Evolutionary conservation across 2,113 vertebrate genomes (phyloP).

Genomic region (Coryphaenoides rupestris): DNA sequence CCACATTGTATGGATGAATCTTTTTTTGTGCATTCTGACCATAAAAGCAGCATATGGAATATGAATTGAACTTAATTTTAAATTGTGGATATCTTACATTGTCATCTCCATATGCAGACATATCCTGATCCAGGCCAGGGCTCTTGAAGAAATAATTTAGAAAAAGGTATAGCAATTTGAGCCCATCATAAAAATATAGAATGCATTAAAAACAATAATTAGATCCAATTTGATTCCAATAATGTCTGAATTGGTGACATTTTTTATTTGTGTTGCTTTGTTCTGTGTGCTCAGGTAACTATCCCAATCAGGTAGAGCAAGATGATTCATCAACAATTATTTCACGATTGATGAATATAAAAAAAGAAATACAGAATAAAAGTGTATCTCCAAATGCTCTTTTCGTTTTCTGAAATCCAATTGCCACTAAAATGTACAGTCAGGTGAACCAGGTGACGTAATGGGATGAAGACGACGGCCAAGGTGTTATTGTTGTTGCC

Average conservation of each 20-base stretch:
- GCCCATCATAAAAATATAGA: constrained; percentile 32
- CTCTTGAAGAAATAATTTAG: constrained; percentile 72
- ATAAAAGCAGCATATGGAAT: constrained; percentile 1
- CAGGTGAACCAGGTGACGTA: too few species aligned
- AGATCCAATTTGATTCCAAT: constrained; percentile 8
- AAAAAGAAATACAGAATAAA: too few species aligned
- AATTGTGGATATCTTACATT: constrained; percentile 71
- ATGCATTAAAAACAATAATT: constrained; percentile 10
- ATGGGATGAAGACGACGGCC: too few species aligned
- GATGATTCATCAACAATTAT: neutral
- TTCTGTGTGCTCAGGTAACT: neutral
- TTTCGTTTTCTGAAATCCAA: too few species aligned
- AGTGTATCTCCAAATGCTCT: too few species aligned
- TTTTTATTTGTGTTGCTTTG: neutral
- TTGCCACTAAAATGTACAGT: too few species aligned
- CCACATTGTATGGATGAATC: neutral
- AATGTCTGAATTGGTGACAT: neutral
- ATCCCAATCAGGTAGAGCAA: neutral
- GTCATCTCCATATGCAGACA: constrained; percentile 64
- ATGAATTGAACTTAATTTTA: too few species aligned
- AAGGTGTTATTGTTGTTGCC: neutral
- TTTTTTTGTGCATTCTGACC: neutral
- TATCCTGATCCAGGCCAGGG: constrained; percentile 68
- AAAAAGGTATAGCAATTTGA: constrained; percentile 57
- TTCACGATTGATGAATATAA: too few species aligned